Evolutionary conservation across 2,113 vertebrate genomes (phyloP).

Genomic region (Asarcornis scutulata): DNA sequence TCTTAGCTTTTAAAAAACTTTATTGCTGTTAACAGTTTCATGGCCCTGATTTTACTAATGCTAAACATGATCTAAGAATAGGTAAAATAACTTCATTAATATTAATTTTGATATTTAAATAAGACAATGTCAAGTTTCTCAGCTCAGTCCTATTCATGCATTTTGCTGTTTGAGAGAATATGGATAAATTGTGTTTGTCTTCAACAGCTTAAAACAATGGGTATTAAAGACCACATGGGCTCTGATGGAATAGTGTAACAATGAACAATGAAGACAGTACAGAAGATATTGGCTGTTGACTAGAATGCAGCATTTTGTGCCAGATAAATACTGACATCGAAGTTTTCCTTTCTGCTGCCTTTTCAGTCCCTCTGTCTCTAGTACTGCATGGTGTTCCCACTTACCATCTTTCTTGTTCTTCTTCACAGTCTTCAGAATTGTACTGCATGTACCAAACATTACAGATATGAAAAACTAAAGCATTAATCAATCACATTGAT

Average conservation of each 20-base stretch:
- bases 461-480: not conserved
- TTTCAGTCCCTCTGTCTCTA: not conserved
- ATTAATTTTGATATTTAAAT: not conserved
- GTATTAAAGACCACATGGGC: not conserved
- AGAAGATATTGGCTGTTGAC: not conserved
- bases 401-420: not conserved
- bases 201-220: not conserved
- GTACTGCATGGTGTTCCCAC: rapidly evolving
- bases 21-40: not conserved
- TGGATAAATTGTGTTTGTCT: not conserved
- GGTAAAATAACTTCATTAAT: not conserved
- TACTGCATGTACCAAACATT: not conserved
- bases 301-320: not conserved
- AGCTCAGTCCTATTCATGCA: not conserved
- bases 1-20: not conserved
- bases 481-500: not conserved
- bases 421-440: not conserved
- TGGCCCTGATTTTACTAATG: not conserved
- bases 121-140: not conserved
- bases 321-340: not conserved
- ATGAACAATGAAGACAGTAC: not conserved
- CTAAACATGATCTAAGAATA: not conserved
- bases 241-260: not conserved
- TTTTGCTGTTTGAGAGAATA: not conserved
- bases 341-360: not conserved